Evolutionary conservation across 2,888 invertebrate genomes (phyloP), one percentile per base, ranked within the genome.

Genomic region (Ochlodes sylvanus): DNA sequence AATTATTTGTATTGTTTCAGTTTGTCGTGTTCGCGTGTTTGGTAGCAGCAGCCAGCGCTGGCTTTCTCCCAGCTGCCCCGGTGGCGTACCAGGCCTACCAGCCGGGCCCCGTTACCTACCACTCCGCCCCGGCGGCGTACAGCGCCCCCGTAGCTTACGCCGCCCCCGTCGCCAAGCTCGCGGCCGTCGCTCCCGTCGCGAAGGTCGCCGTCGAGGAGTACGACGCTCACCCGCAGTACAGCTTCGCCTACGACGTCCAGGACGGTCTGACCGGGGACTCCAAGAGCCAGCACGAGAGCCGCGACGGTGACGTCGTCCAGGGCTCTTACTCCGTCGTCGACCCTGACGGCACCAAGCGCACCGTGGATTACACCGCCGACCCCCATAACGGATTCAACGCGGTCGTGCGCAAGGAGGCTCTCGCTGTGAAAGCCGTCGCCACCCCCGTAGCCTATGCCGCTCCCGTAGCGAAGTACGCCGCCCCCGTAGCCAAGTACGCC

Each of bases 121-220:
- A 64, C 70, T 73, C 78, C 47, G 74, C 89, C 88, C 57, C 21
- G 0, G 55, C 47, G 7, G 54, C 58, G 12, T 58, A 63, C 57
- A 54, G 15, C 21, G 32, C 63, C 6, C 77, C 78, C 10, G 70
- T 85, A 79, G 75, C 85, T 83, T 70, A 76, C 83, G 77, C 72
- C 9, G 70, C 73, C 10, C 74, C 73, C 78, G 77, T 79, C 7
- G 72, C 78, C 71, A 69, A 70, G 55, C 68, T 75, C 56, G 73
- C 79, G n/a, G 79, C 79, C 61, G 72, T 95, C 94, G 95, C 96
- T 94, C 95, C 95, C 95, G 77, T 94, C 93, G 71, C 73, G 21
- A 75, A 78, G 69, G 73, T 95, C 94, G 95, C 54, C 52, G 62
- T 42, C 55, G 88, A 69, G 81, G 90, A 74, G 78, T 88, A 81